Evolutionary conservation across 2,888 invertebrate genomes (phyloP), one percentile per base, ranked within the genome.

Genomic region (Pristionchus arcanus): DNA sequence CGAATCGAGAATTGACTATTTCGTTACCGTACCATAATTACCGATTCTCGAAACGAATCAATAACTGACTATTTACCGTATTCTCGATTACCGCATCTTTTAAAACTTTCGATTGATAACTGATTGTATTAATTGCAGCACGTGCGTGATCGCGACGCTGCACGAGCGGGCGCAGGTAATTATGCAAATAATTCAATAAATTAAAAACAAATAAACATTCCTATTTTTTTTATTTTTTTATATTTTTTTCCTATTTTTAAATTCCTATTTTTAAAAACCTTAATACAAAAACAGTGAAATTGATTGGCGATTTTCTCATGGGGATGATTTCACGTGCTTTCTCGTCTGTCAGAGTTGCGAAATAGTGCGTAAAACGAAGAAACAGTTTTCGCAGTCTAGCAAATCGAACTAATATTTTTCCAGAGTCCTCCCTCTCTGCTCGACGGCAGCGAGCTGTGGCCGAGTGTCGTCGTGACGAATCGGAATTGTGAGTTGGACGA

Each of bases 161-260:
- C 84, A 85, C 28, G 84, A 85, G 59, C 55, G 84, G 11, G 59
- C 55, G 84, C 84, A 85, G 84, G 84, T 85, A 34, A 37, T n/a
- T 83, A 11, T 1, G 11, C 21, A 83, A 49, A 21, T 49, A 5
- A 19, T n/a, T n/a, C 21, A 53, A 28, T 53, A 19, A 28, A 53
- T 83, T 53, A 42, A 31, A 53, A 9, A 31, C 4, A 31, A 83
- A 53, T 53, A 53, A 28, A 53, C 25, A 63, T 63, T 15, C 63
- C 5, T 21, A 63, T 63, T 53, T 53, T 13, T 7, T 11, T 63
- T 63, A n/a, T 25, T 63, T n/a, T 63, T 68, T 68, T 11, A 13
- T 68, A n/a, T 68, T 31, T n/a, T n/a, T n/a, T n/a, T n/a, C n/a
- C n/a, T n/a, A n/a, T n/a, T n/a, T n/a, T n/a, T n/a, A n/a, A n/a